Percentiles rank a stretch among this genome's conserved stretches.
Conservation (phyloP, 2,113 vertebrate genomes). For the Cebidichthys violaceus region DNA sequence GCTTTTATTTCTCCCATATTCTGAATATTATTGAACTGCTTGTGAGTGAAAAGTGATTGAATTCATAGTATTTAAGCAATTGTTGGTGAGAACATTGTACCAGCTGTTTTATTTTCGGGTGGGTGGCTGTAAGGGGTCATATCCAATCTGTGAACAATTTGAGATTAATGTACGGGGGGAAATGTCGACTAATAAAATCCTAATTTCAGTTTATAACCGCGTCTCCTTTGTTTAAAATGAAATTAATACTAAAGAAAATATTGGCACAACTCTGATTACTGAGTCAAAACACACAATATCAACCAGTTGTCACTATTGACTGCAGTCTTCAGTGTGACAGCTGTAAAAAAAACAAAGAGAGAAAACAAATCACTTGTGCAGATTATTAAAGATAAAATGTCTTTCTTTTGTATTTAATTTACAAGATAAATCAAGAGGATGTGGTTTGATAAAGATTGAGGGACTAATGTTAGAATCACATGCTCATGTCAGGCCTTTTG, state of each 20-base stretch:
- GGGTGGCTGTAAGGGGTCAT: slow-evolving; percentile 44
- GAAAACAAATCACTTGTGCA: too few species aligned
- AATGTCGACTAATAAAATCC: slow-evolving; percentile 80
- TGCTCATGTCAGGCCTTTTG: not conserved
- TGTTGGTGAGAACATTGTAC: slow-evolving; percentile 70
- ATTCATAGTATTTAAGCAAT: slow-evolving; percentile 82
- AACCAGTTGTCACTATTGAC: not conserved
- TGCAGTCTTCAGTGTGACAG: not conserved
- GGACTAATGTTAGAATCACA: not conserved
- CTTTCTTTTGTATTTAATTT: not conserved
- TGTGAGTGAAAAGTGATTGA: slow-evolving; percentile 2
- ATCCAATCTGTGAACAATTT: slow-evolving; percentile 62
- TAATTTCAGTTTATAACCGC: slow-evolving; percentile 67
- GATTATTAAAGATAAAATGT: not conserved
- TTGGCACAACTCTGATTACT: not conserved
- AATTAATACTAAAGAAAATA: not conserved
- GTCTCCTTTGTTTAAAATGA: slow-evolving; percentile 21
- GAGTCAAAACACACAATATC: not conserved
- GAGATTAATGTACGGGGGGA: slow-evolving; percentile 62
- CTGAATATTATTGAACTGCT: not conserved
- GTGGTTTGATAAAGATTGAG: not conserved
- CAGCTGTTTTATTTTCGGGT: slow-evolving; percentile 75
- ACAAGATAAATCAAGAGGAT: not conserved
- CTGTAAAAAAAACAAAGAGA: too few species aligned
- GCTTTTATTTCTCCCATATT: not conserved